Base-by-base conservation (phyloP, 2,888 invertebrate species). In the Mimumesa dahlbomi region DNA sequence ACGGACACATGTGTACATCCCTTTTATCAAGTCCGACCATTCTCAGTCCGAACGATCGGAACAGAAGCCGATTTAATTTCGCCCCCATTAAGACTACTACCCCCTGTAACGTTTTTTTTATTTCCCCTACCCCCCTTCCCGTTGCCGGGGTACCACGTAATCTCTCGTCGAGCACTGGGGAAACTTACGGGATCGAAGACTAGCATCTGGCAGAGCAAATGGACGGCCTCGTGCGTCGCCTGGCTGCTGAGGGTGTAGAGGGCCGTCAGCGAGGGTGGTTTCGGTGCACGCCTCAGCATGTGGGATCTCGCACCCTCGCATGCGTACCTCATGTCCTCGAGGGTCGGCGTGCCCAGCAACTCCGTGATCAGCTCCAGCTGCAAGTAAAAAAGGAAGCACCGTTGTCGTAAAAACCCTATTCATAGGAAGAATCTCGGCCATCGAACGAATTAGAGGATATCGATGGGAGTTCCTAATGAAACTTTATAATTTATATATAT, bases 291-390 rank as follows among this genome's bases (percentile, higher is more conserved):
- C 66, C 95, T 92, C 86, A 97, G 90, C 95, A 98, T 97, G 90
- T 98, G 98, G 21, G 95, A 94, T 79, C 95, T 94, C 40, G 98
- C 98, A 73, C 97, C 98, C 82, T 98, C 97, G 90, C 99, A 99
- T 50, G 98, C 98, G 89, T 97, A 95, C 85, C 95, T 93, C 97
- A 99, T 98, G 90, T 99, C 99, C 86, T 97, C 97, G 85, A 96
- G 91, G 65, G 95, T 94, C 38, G 99, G 99, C 56, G 99, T 98
- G 80, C 99, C 99, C 84, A 99, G 92, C 80, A 99, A 92, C 90
- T 99, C 98, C 56, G 98, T 98, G 88, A 99, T 99, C 87, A 98
- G 91, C 91, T 99, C 99, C 92, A 99, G 91, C 94, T 98, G 93
- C 59, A 63, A 76, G 9, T 45, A 52, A 61, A 63, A 14, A n/a